Base-by-base conservation (phyloP, 1,140 invertebrate genomes). In the Atta cephalotes region DNA sequence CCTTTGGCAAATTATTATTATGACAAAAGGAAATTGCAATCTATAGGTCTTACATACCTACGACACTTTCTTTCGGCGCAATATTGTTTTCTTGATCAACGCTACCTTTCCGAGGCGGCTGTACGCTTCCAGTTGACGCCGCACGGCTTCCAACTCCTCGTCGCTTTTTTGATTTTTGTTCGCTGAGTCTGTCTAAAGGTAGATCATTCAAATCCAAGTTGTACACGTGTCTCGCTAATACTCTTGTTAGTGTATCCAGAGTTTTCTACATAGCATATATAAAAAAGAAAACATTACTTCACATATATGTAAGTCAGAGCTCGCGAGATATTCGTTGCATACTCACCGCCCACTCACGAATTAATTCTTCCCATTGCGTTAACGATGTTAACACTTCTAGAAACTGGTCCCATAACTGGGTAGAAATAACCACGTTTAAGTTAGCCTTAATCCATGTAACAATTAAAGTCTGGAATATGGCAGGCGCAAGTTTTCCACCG, bases 381-480 rank as follows among this genome's bases (percentile, higher is more conserved):
- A 99, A 96, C 12, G 98, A 97, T 0, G 98, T 98, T 3, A 99
- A 95, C 35, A 99, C 97, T 86, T 97, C 96, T 88, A 99, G 96
- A 94, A 99, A 99, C 93, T 98, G 97, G 95, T 99, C 98, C 99
- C 99, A 99, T 6, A 99, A 95, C 91, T 98, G 97, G 10, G 97
- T 96, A 74, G 97, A 97, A 76, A 99, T 98, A 4, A 97, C 96
- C 3, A 99, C 98, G 95, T 99, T 99, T 82, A 99, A 96, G 95
- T 99, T 99, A 0, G 99, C 99, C 93, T 99, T 99, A 87, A 99
- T 99, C 98, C 99, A 99, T 0, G 98, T 99, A 60, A 99, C 99
- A 88, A 99, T 99, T 18, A 99, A 94, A 1, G 99, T 99, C 96
- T 99, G 97, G 92, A 98, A 99, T 88, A 99, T 97, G 2, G 98